Evolutionary conservation across 2,888 invertebrate genomes (phyloP).

Genomic region (Hydropsyche betteni): DNA sequence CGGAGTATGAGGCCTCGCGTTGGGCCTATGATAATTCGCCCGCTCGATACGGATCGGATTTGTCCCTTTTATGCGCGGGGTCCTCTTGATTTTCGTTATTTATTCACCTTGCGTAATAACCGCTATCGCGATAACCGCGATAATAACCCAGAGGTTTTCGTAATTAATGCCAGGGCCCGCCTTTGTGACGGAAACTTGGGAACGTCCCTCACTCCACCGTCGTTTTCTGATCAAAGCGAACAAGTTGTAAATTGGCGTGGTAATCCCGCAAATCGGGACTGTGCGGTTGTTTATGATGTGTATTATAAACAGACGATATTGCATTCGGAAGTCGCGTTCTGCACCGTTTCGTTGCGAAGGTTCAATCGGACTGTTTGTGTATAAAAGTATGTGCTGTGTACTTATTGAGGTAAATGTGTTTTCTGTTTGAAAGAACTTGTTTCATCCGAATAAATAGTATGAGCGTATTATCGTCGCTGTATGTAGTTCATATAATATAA

Average conservation of each 20-base stretch:
- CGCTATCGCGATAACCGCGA: slow-evolving; percentile 25
- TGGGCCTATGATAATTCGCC: neutral
- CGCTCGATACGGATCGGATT: neutral
- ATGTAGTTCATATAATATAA: too few species aligned
- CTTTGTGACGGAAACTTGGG: slow-evolving; percentile 12
- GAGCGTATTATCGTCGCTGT: too few species aligned
- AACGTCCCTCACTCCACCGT: slow-evolving; percentile 17
- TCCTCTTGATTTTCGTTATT: slow-evolving; percentile 27
- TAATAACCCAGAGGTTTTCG: slow-evolving; percentile 29
- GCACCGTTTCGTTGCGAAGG: too few species aligned
- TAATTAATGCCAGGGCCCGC: slow-evolving; percentile 22
- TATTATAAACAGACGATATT: too few species aligned
- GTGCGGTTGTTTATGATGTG: too few species aligned
- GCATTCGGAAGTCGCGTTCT: too few species aligned
- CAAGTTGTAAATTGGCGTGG: slow-evolving; percentile 9
- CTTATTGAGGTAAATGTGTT: too few species aligned
- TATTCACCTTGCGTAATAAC: slow-evolving; percentile 37
- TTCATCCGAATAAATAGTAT: too few species aligned
- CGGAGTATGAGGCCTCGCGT: slow-evolving; percentile 1
- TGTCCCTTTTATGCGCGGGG: slow-evolving; percentile 12
- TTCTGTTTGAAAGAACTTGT: too few species aligned
- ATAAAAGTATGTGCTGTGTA: too few species aligned
- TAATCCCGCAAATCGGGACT: neutral
- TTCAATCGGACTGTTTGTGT: too few species aligned
- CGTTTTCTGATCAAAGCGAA: slow-evolving; percentile 5